These are phyloP conservation scores for Seira ritae DNA, from an alignment of 2,888 invertebrate species.

Conservation along the genomic window DNA sequence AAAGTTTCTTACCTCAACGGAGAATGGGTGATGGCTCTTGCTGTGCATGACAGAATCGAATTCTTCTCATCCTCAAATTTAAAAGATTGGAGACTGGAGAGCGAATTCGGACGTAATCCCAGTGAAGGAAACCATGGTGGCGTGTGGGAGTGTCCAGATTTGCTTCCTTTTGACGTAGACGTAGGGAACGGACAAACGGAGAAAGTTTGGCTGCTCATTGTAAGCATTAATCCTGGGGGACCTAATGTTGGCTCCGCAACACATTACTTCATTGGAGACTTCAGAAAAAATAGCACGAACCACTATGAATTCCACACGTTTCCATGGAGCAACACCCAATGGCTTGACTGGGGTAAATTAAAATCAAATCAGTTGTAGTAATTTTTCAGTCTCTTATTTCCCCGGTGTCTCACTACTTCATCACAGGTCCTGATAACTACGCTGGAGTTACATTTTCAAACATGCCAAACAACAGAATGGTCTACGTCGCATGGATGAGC, in stretches of 20 bases:
- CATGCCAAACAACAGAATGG: constrained; percentile 41
- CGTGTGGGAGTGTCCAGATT: constrained; percentile 71
- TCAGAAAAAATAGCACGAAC: constrained; percentile 39
- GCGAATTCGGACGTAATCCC: constrained; percentile 66
- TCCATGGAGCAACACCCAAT: constrained; percentile 51
- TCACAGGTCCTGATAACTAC: constrained; percentile 67
- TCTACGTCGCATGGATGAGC: constrained; percentile 70
- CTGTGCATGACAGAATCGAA: constrained; percentile 61
- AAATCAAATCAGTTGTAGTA: background rate
- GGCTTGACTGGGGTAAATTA: constrained; percentile 70
- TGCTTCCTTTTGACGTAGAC: background rate
- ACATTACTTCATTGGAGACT: constrained; percentile 70
- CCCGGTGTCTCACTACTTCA: background rate
- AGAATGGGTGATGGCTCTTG: constrained; percentile 65
- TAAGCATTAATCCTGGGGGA: constrained; percentile 34
- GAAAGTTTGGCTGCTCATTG: background rate
- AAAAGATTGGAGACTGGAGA: constrained; percentile 56
- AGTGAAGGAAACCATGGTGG: constrained; percentile 65
- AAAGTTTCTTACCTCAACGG: background rate
- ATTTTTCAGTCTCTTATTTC: background rate
- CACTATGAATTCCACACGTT: constrained; percentile 17
- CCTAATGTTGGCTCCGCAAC: constrained; percentile 70
- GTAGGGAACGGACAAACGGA: background rate
- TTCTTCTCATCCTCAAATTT: constrained; percentile 64
- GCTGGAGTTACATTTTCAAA: constrained; percentile 70